These are phyloP conservation scores for Ispidina lecontei DNA, from an alignment of 2,797 vertebrate genomes.

Conservation along the genomic window DNA sequence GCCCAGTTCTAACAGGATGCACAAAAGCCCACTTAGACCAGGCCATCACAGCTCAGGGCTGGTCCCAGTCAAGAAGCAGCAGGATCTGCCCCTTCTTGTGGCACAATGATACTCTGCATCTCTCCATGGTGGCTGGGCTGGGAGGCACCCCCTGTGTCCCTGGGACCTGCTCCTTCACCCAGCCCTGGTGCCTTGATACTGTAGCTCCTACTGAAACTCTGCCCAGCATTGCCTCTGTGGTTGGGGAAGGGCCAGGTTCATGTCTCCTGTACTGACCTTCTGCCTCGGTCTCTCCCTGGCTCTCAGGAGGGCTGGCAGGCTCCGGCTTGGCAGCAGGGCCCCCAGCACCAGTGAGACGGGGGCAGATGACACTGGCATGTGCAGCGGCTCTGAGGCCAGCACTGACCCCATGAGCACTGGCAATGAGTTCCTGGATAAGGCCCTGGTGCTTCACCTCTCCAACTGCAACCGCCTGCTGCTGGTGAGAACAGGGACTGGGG, in stretches of 20 bases:
- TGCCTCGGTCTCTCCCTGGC: background rate
- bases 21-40: background rate
- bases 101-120: background rate
- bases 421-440: conserved; percentile 83
- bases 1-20: background rate
- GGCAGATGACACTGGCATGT: conserved; percentile 21
- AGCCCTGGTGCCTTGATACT: background rate
- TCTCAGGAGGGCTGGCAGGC: conserved; percentile 42
- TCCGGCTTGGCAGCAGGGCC: background rate
- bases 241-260: background rate
- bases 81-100: background rate
- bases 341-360: background rate
- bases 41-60: background rate
- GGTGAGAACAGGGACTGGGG: conserved; percentile 78
- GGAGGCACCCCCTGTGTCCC: background rate
- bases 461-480: conserved; percentile 89
- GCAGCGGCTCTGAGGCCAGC: conserved; percentile 76
- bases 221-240: background rate
- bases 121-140: background rate
- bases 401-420: conserved; percentile 85
- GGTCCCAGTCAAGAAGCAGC: background rate
- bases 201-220: background rate
- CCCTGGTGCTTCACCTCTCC: conserved; percentile 87
- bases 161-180: background rate
- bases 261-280: background rate